Percentiles rank a stretch among this genome's conserved stretches.
phyloP scores from a whole-genome alignment of 2,888 invertebrate species.

The Eupeodes latifasciatus region DNA sequence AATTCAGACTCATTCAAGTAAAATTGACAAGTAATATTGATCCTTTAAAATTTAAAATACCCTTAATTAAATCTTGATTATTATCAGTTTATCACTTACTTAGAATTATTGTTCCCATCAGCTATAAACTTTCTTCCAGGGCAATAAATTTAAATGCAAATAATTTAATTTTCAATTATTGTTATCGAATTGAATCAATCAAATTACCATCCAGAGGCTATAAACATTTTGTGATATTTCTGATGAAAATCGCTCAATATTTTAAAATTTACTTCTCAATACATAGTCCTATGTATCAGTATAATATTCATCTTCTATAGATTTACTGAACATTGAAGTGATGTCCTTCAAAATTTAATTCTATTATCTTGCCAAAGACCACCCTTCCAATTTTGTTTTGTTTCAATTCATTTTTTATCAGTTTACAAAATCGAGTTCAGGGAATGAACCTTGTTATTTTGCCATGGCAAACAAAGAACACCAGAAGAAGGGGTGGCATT shows the following conservation, averaged over 20 bases:
- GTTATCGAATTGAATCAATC: slow-evolving; percentile 16
- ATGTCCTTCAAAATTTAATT: slow-evolving; percentile 27
- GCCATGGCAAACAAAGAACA: slow-evolving; percentile 43
- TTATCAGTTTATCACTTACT: too few relatives aligned
- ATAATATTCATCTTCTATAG: too few relatives aligned
- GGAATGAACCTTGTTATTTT: slow-evolving; percentile 45
- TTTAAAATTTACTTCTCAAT: not conserved
- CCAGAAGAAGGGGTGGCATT: not conserved
- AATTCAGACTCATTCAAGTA: too few relatives aligned
- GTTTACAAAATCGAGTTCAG: slow-evolving; percentile 63
- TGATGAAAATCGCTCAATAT: not conserved
- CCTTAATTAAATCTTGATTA: too few relatives aligned
- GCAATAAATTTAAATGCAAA: not conserved
- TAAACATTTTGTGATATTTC: not conserved
- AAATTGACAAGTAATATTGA: too few relatives aligned
- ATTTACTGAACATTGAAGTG: too few relatives aligned
- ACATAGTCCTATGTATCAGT: too few relatives aligned
- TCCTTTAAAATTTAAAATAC: too few relatives aligned
- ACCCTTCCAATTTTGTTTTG: not conserved
- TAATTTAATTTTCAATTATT: slow-evolving; percentile 16
- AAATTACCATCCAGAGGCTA: not conserved
- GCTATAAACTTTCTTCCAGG: too few relatives aligned
- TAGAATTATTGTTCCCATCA: too few relatives aligned
- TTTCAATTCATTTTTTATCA: slow-evolving; percentile 38
- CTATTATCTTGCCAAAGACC: slow-evolving; percentile 20